phyloP scores from a whole-genome alignment of 2,797 vertebrate species.

The Gambusia yucatana region DNA sequence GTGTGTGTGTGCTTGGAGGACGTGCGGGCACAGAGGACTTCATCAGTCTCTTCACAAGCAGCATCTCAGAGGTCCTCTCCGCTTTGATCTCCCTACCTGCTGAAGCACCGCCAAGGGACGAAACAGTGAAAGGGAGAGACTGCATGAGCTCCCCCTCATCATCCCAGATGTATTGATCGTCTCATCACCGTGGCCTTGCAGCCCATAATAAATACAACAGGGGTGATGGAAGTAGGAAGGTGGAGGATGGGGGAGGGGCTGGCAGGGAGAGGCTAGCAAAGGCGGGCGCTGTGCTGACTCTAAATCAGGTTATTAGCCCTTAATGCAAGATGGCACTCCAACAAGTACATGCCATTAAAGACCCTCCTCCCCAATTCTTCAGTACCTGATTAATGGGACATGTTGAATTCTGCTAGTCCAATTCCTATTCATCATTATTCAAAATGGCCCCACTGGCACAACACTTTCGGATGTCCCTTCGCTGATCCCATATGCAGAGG shows the following conservation, averaged over 20 bases:
- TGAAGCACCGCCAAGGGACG: conserved; percentile 76
- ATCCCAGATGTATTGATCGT: conserved; percentile 81
- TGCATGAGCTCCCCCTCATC: conserved; percentile 75
- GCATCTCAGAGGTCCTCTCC: conserved; percentile 76
- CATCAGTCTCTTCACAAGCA: conserved; percentile 75
- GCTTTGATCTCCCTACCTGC: conserved; percentile 79
- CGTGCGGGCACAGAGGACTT: conserved; percentile 70
- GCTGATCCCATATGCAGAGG: conserved; percentile 35
- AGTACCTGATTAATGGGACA: conserved; percentile 59
- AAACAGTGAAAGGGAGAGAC: conserved; percentile 61
- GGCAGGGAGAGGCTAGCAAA: conserved; percentile 1
- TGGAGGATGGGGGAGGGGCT: background rate
- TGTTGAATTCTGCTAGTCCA: conserved; percentile 47
- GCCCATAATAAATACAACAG: conserved; percentile 81
- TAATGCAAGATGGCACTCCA: conserved; percentile 66
- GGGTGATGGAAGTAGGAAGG: conserved; percentile 54
- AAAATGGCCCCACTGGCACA: conserved; percentile 26
- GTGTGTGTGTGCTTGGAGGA: conserved; percentile 75
- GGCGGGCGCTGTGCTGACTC: conserved; percentile 55
- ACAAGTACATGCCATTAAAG: conserved; percentile 66
- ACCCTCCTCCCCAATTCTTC: conserved; percentile 54
- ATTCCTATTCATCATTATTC: conserved; percentile 55
- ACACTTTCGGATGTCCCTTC: conserved; percentile 11
- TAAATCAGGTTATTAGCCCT: conserved; percentile 72
- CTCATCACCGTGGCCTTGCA: conserved; percentile 80